Evolutionary conservation across 2,888 invertebrate genomes (phyloP).

Genomic region (Caenorhabditis sp.): DNA sequence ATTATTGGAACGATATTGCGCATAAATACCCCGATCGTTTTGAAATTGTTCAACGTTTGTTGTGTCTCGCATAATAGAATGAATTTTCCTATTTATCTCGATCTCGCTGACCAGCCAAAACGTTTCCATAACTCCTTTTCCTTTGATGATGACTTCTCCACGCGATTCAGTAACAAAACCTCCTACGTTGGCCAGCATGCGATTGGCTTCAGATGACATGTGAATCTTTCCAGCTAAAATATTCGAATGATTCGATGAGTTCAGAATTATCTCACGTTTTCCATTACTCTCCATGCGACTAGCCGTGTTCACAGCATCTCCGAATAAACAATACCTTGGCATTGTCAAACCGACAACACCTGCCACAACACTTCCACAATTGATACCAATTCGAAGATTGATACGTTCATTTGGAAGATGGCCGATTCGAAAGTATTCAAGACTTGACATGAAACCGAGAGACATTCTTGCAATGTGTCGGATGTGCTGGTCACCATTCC

Average conservation of each 20-base stretch:
- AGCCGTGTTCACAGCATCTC: slow-evolving; percentile 61
- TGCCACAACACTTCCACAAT: slow-evolving; percentile 51
- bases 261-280: slow-evolving; percentile 50
- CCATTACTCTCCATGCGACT: slow-evolving; percentile 60
- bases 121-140: slow-evolving; percentile 60
- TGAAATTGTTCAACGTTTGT: too few relatives aligned
- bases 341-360: slow-evolving; percentile 60
- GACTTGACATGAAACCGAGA: slow-evolving; percentile 33
- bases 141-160: slow-evolving; percentile 64
- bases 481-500: slow-evolving; percentile 56
- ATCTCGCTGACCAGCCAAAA: slow-evolving; percentile 47
- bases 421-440: slow-evolving; percentile 46
- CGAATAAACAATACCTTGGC: slow-evolving; percentile 62
- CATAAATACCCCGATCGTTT: too few relatives aligned
- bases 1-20: too few relatives aligned
- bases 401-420: slow-evolving; percentile 52
- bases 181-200: slow-evolving; percentile 53
- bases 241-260: not conserved
- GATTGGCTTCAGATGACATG: slow-evolving; percentile 56
- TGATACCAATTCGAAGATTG: slow-evolving; percentile 55
- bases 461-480: slow-evolving; percentile 51
- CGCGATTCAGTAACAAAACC: slow-evolving; percentile 60
- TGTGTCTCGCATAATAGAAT: too few relatives aligned
- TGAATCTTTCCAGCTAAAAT: slow-evolving; percentile 62
- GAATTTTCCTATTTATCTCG: not conserved